Percentiles rank a stretch among this genome's conserved stretches.
phyloP scores from a whole-genome alignment of 1,140 invertebrate genomes.

The Zelostemma sp. region DNA sequence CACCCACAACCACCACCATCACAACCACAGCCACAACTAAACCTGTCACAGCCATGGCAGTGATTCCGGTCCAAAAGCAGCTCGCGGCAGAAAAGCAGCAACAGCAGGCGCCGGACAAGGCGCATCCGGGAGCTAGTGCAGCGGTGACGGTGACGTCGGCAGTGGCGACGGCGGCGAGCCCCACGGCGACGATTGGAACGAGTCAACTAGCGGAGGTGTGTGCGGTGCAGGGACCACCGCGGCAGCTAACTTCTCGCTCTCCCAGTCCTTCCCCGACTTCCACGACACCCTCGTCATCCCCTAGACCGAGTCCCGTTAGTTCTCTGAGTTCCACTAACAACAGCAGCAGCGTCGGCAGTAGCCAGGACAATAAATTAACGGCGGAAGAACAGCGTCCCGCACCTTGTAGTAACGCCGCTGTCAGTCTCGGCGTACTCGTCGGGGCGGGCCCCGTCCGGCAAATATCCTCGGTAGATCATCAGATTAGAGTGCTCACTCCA shows the following conservation, averaged over 20 bases:
- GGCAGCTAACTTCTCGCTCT: conserved; percentile 66
- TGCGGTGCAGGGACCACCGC: conserved; percentile 68
- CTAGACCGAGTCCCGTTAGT: conserved; percentile 57
- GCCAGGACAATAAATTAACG: background rate
- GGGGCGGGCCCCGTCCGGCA: conserved; percentile 59
- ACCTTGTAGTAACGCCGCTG: conserved; percentile 54
- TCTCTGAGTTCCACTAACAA: conserved; percentile 57
- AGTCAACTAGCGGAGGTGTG: conserved; percentile 69
- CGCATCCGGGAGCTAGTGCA: conserved; percentile 42
- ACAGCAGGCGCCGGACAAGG: conserved; percentile 61
- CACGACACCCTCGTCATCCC: conserved; percentile 62
- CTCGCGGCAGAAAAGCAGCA: conserved; percentile 50
- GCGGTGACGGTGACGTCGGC: conserved; percentile 22
- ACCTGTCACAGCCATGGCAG: conserved; percentile 56
- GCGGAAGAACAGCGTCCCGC: conserved; percentile 52
- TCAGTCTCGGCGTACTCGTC: conserved; percentile 50
- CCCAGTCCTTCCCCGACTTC: conserved; percentile 62
- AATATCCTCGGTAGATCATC: conserved; percentile 76
- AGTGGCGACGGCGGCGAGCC: conserved; percentile 29
- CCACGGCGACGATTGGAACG: conserved; percentile 41
- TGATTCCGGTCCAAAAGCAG: conserved; percentile 60
- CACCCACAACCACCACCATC: conserved; percentile 65
- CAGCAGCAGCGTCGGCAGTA: conserved; percentile 1
- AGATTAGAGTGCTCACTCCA: conserved; percentile 86
- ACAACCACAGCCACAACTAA: conserved; percentile 59